These are phyloP conservation scores for Cylindroiulus punctatus DNA, from an alignment of 2,888 invertebrate species.

Conservation along the genomic window DNA sequence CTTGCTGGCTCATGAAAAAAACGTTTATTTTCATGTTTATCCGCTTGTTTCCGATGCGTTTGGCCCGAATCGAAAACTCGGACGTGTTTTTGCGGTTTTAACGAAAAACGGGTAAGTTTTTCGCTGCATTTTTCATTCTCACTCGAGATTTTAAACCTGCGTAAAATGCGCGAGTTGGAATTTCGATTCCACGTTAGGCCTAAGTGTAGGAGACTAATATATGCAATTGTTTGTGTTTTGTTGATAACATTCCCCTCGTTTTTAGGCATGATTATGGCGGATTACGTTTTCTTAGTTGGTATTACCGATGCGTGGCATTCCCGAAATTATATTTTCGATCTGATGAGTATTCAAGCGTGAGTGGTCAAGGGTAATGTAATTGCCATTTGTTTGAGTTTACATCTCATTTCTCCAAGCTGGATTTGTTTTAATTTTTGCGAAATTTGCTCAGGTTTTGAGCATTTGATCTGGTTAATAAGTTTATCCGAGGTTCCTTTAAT, in stretches of 20 bases:
- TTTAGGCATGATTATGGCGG: background rate
- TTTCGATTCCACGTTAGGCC: background rate
- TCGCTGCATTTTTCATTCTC: background rate
- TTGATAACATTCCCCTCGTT: background rate
- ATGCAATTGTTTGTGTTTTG: background rate
- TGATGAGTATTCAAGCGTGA: too few species aligned
- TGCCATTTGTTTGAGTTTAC: too few species aligned
- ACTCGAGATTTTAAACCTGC: background rate
- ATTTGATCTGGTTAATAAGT: too few species aligned
- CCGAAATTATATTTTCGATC: background rate
- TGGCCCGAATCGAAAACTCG: background rate
- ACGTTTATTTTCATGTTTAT: background rate
- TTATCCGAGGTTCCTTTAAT: too few species aligned
- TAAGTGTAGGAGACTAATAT: background rate
- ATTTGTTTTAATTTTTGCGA: too few species aligned
- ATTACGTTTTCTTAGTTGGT: background rate
- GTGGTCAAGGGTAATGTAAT: too few species aligned
- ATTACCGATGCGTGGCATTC: background rate
- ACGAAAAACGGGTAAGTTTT: conserved; percentile 44
- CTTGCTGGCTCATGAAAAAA: background rate
- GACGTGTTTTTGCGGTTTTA: background rate
- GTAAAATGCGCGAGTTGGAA: background rate
- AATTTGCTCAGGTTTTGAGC: too few species aligned
- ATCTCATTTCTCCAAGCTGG: too few species aligned
- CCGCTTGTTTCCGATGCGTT: background rate